Base-by-base conservation (phyloP, 2,888 invertebrate genomes). In the Germaria angustata region DNA sequence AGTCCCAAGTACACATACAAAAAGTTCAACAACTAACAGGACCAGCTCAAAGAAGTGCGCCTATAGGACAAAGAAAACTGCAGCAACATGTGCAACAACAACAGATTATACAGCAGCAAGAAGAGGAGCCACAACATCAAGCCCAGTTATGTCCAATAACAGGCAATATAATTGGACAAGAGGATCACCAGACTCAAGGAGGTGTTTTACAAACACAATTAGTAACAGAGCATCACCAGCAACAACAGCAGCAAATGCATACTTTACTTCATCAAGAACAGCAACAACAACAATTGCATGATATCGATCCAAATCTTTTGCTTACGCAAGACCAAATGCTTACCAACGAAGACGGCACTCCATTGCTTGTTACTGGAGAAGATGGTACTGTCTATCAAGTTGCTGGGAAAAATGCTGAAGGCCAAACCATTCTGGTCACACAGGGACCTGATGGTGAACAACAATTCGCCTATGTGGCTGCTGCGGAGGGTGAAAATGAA, bases 361-460 rank as follows among this genome's bases (percentile, higher is more conserved):
- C 96, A 15, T 93, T 96, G 82, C 94, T 96, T 87, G 96, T 96
- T 46, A 94, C 96, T 0, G 96, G 96, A 0, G 96, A 96, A 86
- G 96, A 96, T 87, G 96, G 96, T 20, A 91, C 91, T 2, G 91
- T 91, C n/a, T 91, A 91, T 84, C 88, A 94, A 92, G 95, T 95
- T 34, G 94, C 95, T 0, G 95, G 96, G n/a, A 95, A 96, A 87
- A 95, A 95, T 85, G 95, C 95, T 84, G 95, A 94, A 53, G 95
- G 95, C 0, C 95, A 95, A 88, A 95, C 95, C 0, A 92, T 95
- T 81, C 90, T 96, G 57, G 94, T 95, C 4, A 94, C 95, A 2
- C 94, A 95, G 81, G 95, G 94, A 6, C 94, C 94, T 0, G 95
- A 95, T 84, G 95, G 95, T 0, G 95, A 95, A 86, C 95, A 95